Evolutionary conservation across 2,113 vertebrate species (phyloP).

Genomic region (Menidia beryllina): DNA sequence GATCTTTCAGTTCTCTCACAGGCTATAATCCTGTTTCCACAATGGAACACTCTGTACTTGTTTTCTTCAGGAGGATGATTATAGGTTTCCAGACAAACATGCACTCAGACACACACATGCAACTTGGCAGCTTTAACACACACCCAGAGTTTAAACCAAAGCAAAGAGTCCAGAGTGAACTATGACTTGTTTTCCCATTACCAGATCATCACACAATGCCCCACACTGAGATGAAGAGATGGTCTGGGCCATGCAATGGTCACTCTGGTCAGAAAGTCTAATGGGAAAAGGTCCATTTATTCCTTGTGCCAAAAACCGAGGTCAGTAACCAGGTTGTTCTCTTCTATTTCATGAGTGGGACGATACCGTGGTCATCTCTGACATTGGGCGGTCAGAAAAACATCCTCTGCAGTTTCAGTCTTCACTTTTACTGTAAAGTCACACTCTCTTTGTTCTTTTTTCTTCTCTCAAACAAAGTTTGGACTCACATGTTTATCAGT

Average conservation of each 20-base stretch:
- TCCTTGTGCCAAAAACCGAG: slow-evolving; percentile 20
- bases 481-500: background rate
- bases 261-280: slow-evolving; percentile 44
- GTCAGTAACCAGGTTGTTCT: slow-evolving; percentile 8
- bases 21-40: slow-evolving; percentile 90
- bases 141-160: slow-evolving; percentile 2
- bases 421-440: background rate
- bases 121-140: slow-evolving; percentile 9
- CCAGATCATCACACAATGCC: slow-evolving; percentile 16
- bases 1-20: slow-evolving; percentile 75
- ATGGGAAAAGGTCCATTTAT: slow-evolving; percentile 46
- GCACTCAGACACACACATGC: slow-evolving; percentile 1
- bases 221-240: slow-evolving; percentile 32
- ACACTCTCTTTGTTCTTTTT: slow-evolving; percentile 1
- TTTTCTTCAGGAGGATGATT: slow-evolving; percentile 95
- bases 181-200: slow-evolving; percentile 59
- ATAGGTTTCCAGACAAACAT: slow-evolving; percentile 71
- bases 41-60: slow-evolving; percentile 90
- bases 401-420: slow-evolving; percentile 5
- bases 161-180: slow-evolving; percentile 29
- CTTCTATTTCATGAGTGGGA: slow-evolving; percentile 37
- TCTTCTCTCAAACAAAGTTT: background rate
- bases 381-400: slow-evolving; percentile 11
- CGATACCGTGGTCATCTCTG: background rate
- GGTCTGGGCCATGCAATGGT: slow-evolving; percentile 4